Evolutionary conservation across 1,140 invertebrate genomes (phyloP).

Genomic region (Diorhabda carinulata): DNA sequence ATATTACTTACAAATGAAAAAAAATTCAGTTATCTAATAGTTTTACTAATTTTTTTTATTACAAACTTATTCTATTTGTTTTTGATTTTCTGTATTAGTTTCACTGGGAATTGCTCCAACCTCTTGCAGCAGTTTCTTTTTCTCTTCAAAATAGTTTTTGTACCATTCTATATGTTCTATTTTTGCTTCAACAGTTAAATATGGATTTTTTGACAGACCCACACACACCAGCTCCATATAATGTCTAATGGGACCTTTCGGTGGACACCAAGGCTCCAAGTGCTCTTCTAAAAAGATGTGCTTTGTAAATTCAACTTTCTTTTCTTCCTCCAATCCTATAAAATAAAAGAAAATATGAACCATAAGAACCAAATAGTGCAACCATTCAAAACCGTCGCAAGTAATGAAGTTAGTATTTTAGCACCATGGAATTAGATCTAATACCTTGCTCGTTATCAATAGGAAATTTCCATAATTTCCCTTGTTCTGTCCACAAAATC

Average conservation of each 20-base stretch:
- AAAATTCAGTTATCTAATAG: too few species aligned
- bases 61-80: neutral
- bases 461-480: slow-evolving; percentile 95
- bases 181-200: slow-evolving; percentile 83
- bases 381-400: too few species aligned
- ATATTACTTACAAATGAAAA: too few species aligned
- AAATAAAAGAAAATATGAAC: slow-evolving; percentile 28
- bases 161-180: slow-evolving; percentile 90
- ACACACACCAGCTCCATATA: slow-evolving; percentile 96
- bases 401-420: too few species aligned
- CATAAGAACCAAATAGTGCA: too few species aligned
- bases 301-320: slow-evolving; percentile 78
- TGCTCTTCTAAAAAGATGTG: slow-evolving; percentile 90
- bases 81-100: neutral
- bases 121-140: slow-evolving; percentile 69
- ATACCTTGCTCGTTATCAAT: slow-evolving; percentile 97
- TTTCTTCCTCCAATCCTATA: slow-evolving; percentile 74
- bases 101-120: slow-evolving; percentile 48
- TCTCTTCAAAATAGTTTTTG: slow-evolving; percentile 82
- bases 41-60: too few species aligned
- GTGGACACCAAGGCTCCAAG: slow-evolving; percentile 84
- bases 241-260: slow-evolving; percentile 81
- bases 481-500: slow-evolving; percentile 90
- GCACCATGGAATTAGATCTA: neutral
- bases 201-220: slow-evolving; percentile 93